Evolutionary conservation across 2,113 vertebrate species (phyloP), one percentile per base, ranked within the genome.

Genomic region (Aleadryas rufinucha): DNA sequence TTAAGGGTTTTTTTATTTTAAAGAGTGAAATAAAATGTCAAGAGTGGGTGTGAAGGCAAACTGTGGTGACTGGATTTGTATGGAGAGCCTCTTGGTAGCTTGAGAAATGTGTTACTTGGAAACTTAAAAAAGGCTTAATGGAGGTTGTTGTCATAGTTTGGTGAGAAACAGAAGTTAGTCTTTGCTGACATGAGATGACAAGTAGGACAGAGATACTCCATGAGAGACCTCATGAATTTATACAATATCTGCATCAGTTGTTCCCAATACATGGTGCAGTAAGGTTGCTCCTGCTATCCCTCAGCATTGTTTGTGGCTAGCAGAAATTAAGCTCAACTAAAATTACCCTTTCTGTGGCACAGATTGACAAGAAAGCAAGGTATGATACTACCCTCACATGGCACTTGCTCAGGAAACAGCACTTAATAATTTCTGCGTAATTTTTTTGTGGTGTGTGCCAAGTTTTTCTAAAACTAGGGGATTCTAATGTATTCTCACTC

Each of bases 41-140:
- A 24, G 92, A 93, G 80, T 90, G 71, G 83, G 86, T 90, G 79
- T 92, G 83, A 95, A 95, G 76, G 83, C 85, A 92, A 93, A 95
- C 63, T 90, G 78, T 88, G 76, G 83, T 94, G 71, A 84, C 76
- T 94, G 85, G 72, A 80, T 80, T 94, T 94, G 84, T 93, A 31
- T 61, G 76, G 86, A 93, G 85, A 89, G 35, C 92, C 86, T 93
- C 86, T 95, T 9, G 4, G 53, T 90, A 76, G 45, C 61, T 94
- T 72, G 66, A 88, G 82, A 85, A 93, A 90, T 83, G 74, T 88
- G 82, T 94, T 93, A 90, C 87, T 94, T 96, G 76, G 74, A 80
- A 90, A 80, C 86, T 90, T 81, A 45, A 76, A 91, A 90, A 84
- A 84, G 53, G 45, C 27, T 78, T 88, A 95, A 93, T 93, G 71